Conservation (phyloP, 2,888 invertebrate genomes). For the Drosophila infuscata region DNA sequence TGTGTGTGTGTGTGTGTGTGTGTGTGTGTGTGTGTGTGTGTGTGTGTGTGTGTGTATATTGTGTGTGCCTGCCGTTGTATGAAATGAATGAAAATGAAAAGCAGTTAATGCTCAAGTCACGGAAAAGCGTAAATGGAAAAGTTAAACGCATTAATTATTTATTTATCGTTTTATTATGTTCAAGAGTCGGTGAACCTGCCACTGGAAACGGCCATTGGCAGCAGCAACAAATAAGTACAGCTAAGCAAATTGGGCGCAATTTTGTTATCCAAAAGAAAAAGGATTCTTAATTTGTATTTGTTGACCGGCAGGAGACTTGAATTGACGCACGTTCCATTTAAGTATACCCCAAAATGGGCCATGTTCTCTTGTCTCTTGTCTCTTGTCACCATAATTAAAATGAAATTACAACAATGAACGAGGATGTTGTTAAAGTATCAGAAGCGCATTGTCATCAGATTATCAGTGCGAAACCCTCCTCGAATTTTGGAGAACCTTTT, state of each 20-base stretch:
- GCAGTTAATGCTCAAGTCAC: constrained; percentile 78
- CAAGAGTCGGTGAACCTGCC: constrained; percentile 80
- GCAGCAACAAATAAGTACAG: constrained; percentile 47
- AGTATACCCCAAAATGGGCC: constrained; percentile 33
- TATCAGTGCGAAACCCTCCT: constrained; percentile 12
- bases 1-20: no score
- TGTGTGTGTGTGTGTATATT: constrained; percentile 17
- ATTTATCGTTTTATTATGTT: constrained; percentile 77
- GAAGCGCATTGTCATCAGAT: constrained; percentile 24
- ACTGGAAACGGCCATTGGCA: constrained; percentile 34
- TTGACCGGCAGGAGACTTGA: background rate
- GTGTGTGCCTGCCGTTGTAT: constrained; percentile 37
- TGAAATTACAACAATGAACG: constrained; percentile 60
- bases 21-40: constrained; percentile 13
- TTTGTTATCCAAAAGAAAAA: constrained; percentile 56
- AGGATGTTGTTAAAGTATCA: constrained; percentile 26
- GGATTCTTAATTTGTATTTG: constrained; percentile 35
- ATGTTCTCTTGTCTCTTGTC: constrained; percentile 13
- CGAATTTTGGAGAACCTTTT: background rate
- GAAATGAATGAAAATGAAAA: constrained; percentile 78
- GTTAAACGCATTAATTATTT: constrained; percentile 83
- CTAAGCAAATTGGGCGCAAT: constrained; percentile 72
- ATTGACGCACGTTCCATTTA: constrained; percentile 34
- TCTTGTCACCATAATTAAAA: constrained; percentile 54
- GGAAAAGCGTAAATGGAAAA: constrained; percentile 81